Conservation (phyloP, 2,113 vertebrate genomes). For the Serinus canaria region DNA sequence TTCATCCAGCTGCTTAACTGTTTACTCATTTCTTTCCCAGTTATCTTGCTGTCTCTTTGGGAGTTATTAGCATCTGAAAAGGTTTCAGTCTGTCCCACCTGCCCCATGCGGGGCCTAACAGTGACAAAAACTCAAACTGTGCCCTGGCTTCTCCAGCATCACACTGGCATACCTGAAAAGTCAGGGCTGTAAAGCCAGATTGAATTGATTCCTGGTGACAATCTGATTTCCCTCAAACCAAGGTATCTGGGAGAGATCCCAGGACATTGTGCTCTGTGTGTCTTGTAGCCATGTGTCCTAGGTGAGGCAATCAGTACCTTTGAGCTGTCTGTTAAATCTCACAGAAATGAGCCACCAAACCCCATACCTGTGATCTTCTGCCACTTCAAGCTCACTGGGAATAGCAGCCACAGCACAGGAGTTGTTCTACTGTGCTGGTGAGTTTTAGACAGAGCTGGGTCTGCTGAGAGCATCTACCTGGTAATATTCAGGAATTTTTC, state of each 20-base stretch:
- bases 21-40: neutral
- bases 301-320: neutral
- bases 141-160: neutral
- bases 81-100: neutral
- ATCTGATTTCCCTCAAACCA: neutral
- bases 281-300: neutral
- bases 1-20: neutral
- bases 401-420: neutral
- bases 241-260: neutral
- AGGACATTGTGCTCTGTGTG: neutral
- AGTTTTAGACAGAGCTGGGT: neutral
- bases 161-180: neutral
- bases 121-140: neutral
- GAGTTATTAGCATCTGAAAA: neutral
- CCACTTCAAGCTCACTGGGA: neutral
- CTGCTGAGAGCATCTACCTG: neutral
- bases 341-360: neutral
- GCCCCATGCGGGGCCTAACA: neutral
- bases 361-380: neutral
- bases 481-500: neutral
- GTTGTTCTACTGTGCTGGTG: neutral
- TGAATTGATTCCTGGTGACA: neutral
- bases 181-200: neutral
- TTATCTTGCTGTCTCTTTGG: neutral
- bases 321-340: neutral